phyloP scores from a whole-genome alignment of 2,888 invertebrate species.

The Sinodicranocentrus sp. region DNA sequence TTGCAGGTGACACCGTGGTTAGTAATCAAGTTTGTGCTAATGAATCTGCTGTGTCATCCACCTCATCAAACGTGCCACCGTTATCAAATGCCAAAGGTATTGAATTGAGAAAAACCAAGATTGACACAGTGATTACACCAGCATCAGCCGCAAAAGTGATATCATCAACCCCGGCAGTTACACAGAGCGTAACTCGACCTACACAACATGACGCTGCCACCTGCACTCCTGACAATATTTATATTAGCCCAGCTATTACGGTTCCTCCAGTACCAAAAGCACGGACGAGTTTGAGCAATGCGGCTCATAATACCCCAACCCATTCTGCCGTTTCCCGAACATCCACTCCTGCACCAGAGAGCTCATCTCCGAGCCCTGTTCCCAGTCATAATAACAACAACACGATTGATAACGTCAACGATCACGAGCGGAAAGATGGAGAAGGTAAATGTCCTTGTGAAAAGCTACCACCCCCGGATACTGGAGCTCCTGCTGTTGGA shows the following conservation, averaged over 20 bases:
- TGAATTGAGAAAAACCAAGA: constrained; percentile 3
- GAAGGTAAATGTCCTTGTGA: constrained; percentile 64
- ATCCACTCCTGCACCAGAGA: constrained; percentile 26
- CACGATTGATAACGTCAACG: constrained; percentile 53
- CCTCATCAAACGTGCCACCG: neutral
- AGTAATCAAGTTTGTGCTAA: too few relatives aligned
- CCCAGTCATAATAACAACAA: constrained; percentile 70
- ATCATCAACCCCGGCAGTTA: neutral
- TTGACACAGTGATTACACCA: neutral
- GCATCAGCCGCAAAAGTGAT: neutral
- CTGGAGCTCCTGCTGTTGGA: neutral
- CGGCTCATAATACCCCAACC: constrained; percentile 41
- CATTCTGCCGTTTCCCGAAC: neutral
- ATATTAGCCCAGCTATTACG: neutral
- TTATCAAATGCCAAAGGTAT: neutral
- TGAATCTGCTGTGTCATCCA: too few relatives aligned
- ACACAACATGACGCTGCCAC: constrained; percentile 16
- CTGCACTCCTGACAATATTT: constrained; percentile 28
- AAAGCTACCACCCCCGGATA: neutral
- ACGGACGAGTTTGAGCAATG: constrained; percentile 35
- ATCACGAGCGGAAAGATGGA: constrained; percentile 13
- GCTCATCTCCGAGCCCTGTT: constrained; percentile 44
- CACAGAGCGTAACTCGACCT: neutral
- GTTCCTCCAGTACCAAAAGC: constrained; percentile 47
- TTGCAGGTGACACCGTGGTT: neutral